Base-by-base conservation (phyloP, 1,140 invertebrate genomes). In the Lepidurus packardi region DNA sequence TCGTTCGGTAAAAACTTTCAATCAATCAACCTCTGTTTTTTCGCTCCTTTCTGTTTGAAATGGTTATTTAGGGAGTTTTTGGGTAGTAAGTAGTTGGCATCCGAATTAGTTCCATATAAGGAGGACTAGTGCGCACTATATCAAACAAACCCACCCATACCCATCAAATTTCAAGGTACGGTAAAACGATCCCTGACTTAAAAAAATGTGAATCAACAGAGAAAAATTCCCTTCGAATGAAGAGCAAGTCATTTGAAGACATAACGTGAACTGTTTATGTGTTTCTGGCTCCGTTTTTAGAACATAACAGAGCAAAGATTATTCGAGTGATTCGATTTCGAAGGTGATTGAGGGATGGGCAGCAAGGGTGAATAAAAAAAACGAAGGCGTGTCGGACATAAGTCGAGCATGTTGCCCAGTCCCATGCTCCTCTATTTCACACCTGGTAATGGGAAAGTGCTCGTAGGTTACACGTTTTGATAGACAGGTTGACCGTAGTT, bases 161-260 rank as follows among this genome's bases (percentile, higher is more conserved):
- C 53, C 53, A 65, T n/a, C 53, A 21, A 65, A 65, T 65, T 21
- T 21, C 21, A 65, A 21, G 53, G 53, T n/a, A 65, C 16, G 53
- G 53, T 65, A 65, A 65, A 65, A 13, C 53, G 13, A 65, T 65
- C 21, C 53, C 53, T 65, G 53, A 65, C 53, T 65, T 65, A 65
- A 34, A 34, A 34, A 65, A 0, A 65, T 8, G 53, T 65, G 53
- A 65, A 65, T 65, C 16, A 65, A 21, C n/a, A 0, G 53, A 16
- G 4, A 65, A 65, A 21, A 65, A 21, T 7, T 65, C 7, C 1
- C 21, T 13, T 13, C 53, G 53, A 21, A 65, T 65, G n/a, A 65
- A 65, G 34, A 1, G 34, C 34, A 34, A 1, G 34, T 34, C 34
- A 34, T 34, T 34, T 34, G 34, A 34, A 34, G 34, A 34, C 2